Evolutionary conservation across 2,888 invertebrate genomes (phyloP).

Genomic region (Acheta domesticus): DNA sequence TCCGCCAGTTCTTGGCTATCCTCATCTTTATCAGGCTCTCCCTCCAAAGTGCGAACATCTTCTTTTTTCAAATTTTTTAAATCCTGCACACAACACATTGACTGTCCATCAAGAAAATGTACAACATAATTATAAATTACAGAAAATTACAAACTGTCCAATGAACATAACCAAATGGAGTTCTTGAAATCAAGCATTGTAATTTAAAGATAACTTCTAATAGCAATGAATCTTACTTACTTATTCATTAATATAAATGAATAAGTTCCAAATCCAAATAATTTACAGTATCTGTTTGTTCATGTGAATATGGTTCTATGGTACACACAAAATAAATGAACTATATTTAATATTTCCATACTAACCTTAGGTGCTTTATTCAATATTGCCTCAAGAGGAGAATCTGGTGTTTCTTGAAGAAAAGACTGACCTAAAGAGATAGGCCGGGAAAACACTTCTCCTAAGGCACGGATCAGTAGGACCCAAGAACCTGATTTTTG

Average conservation of each 20-base stretch:
- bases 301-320: too few species aligned
- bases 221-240: too few species aligned
- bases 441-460: constrained; percentile 62
- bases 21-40: constrained; percentile 83
- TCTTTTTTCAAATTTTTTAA: constrained; percentile 63
- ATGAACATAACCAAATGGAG: too few species aligned
- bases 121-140: too few species aligned
- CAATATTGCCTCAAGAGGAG: constrained; percentile 53
- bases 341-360: background rate
- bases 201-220: too few species aligned
- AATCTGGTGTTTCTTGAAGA: constrained; percentile 44
- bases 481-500: constrained; percentile 65
- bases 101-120: too few species aligned
- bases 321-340: too few species aligned
- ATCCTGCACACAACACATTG: constrained; percentile 40
- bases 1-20: constrained; percentile 58
- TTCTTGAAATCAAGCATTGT: too few species aligned
- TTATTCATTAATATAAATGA: too few species aligned
- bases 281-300: too few species aligned
- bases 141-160: too few species aligned
- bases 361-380: constrained; percentile 51
- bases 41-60: constrained; percentile 67
- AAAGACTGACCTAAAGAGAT: constrained; percentile 35
- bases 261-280: too few species aligned
- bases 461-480: constrained; percentile 69